Conservation (phyloP, 2,113 vertebrate genomes). For the Nettapus auritus region DNA sequence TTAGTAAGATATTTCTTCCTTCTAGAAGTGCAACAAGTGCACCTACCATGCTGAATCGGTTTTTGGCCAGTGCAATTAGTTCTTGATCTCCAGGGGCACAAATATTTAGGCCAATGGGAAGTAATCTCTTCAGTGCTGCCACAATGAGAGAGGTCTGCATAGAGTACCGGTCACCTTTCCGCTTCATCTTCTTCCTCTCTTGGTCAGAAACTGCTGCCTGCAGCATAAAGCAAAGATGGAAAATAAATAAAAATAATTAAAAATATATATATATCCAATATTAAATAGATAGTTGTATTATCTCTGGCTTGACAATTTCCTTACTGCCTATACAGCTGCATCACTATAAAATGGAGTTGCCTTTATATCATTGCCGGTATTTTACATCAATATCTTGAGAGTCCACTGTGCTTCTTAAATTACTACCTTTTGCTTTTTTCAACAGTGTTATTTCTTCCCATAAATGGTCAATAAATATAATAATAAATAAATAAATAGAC, state of each 20-base stretch:
- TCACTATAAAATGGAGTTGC: neutral
- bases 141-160: constrained; percentile 95
- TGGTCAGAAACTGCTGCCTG: constrained; percentile 93
- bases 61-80: constrained; percentile 92
- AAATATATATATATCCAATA: neutral
- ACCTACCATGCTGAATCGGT: constrained; percentile 88
- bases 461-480: neutral
- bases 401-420: neutral
- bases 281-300: neutral
- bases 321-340: neutral
- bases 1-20: neutral
- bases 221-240: neutral
- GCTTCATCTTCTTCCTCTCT: constrained; percentile 95
- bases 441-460: neutral
- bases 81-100: constrained; percentile 96
- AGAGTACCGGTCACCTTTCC: constrained; percentile 91
- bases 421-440: neutral
- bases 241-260: neutral
- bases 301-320: neutral
- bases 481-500: neutral
- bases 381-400: neutral
- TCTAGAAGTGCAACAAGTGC: neutral
- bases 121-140: constrained; percentile 90
- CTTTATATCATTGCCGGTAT: neutral
- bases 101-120: constrained; percentile 93